Evolutionary conservation across 2,113 vertebrate genomes (phyloP).

Genomic region (Elanus axillaris): DNA sequence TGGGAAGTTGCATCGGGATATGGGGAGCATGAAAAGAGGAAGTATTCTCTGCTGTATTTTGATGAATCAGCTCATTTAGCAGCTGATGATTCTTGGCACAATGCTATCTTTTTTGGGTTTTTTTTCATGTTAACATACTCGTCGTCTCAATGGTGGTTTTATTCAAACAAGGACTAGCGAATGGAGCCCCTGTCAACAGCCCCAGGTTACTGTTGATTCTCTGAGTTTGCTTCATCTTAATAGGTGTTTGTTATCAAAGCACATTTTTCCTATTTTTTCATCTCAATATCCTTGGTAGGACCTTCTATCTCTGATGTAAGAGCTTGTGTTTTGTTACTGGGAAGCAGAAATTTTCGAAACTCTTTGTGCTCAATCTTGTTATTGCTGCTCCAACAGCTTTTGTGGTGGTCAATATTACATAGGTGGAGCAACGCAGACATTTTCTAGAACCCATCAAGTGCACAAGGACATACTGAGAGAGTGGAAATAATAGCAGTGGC

Average conservation of each 20-base stretch:
- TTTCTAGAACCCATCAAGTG: background rate
- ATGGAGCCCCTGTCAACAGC: background rate
- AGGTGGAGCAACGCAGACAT: background rate
- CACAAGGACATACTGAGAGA: background rate
- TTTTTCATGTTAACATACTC: background rate
- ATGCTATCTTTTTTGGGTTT: too few species aligned
- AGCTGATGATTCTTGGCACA: background rate
- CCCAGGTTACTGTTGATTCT: background rate
- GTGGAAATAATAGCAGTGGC: background rate
- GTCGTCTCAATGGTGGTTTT: background rate
- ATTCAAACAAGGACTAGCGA: background rate
- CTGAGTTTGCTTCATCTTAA: background rate
- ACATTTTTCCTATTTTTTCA: background rate
- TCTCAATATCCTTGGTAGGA: background rate
- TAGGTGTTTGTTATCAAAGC: background rate
- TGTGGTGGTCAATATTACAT: background rate
- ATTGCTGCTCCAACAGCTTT: background rate
- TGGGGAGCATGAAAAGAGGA: background rate
- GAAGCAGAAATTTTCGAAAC: background rate
- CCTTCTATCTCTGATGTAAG: background rate
- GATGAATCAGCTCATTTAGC: background rate
- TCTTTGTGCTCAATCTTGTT: background rate
- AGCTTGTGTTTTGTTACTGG: rapidly evolving
- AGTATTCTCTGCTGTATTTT: background rate
- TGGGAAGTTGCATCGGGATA: background rate